phyloP scores from a whole-genome alignment of 2,888 invertebrate species.

The Pyrgus malvae region DNA sequence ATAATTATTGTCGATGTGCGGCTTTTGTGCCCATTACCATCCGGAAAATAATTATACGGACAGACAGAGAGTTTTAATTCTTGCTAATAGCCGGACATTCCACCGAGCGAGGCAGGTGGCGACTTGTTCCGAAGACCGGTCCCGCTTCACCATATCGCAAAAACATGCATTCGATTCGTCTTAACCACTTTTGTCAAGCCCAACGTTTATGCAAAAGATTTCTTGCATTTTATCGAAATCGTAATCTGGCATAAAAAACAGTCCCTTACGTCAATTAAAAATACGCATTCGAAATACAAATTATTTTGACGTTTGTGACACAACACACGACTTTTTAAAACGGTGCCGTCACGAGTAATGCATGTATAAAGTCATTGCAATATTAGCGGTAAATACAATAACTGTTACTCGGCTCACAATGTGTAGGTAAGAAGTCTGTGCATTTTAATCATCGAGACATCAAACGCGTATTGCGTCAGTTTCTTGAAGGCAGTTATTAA shows the following conservation, averaged over 20 bases:
- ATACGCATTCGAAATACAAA: slow-evolving; percentile 4
- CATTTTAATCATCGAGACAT: slow-evolving; percentile 18
- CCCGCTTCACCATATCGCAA: slow-evolving; percentile 38
- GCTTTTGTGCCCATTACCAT: slow-evolving; percentile 5
- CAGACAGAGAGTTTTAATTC: slow-evolving; percentile 30
- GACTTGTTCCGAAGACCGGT: slow-evolving; percentile 68
- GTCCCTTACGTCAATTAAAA: slow-evolving; percentile 11
- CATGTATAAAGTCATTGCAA: too few relatives aligned
- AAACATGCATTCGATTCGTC: slow-evolving; percentile 42
- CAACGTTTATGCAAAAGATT: slow-evolving; percentile 37
- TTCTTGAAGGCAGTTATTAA: slow-evolving; percentile 24
- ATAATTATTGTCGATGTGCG: neutral
- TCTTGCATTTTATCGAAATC: slow-evolving; percentile 26
- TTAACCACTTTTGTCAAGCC: slow-evolving; percentile 39
- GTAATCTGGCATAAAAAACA: slow-evolving; percentile 2
- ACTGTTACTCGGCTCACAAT: too few relatives aligned
- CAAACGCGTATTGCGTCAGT: slow-evolving; percentile 16
- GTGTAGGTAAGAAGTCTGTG: neutral
- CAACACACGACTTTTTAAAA: neutral
- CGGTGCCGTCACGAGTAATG: neutral
- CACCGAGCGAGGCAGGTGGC: slow-evolving; percentile 64
- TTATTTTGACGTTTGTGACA: neutral
- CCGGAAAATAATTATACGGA: slow-evolving; percentile 24
- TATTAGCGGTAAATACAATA: too few relatives aligned
- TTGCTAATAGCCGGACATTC: slow-evolving; percentile 57